Conservation (phyloP, 1,140 invertebrate genomes). For the Pseudomyrmex concolor region DNA sequence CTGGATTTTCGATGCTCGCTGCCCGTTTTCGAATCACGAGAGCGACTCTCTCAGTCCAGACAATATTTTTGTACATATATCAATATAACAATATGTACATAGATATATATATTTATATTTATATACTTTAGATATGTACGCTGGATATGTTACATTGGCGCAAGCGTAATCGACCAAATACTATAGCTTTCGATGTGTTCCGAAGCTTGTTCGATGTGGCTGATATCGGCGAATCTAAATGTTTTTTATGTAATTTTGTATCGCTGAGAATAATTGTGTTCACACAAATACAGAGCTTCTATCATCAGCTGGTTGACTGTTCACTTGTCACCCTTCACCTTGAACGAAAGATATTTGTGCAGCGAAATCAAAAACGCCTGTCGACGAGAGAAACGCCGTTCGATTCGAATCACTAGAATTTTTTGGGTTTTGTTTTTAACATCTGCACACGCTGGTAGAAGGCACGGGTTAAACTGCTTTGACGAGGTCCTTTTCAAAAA, state of each 20-base stretch:
- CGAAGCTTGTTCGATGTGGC: conserved; percentile 61
- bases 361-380: conserved; percentile 64
- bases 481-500: conserved; percentile 68
- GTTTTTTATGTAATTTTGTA: conserved; percentile 72
- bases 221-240: conserved; percentile 48
- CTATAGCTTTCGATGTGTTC: conserved; percentile 50
- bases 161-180: conserved; percentile 34
- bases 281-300: conserved; percentile 70
- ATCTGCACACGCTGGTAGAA: conserved; percentile 80
- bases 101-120: conserved; percentile 30
- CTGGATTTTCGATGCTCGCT: conserved; percentile 37
- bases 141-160: conserved; percentile 32
- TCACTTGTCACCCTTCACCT: conserved; percentile 62
- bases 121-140: conserved; percentile 14
- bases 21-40: neutral
- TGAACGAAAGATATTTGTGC: neutral
- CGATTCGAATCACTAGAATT: conserved; percentile 65
- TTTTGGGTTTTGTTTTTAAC: conserved; percentile 55
- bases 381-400: conserved; percentile 63
- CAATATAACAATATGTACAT: conserved; percentile 23
- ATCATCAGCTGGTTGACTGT: conserved; percentile 67
- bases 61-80: conserved; percentile 49
- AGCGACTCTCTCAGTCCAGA: conserved; percentile 43
- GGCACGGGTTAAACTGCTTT: conserved; percentile 72
- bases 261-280: conserved; percentile 61